A percentile compares a stretch with the other conserved stretches of the same genome.
Conservation (phyloP, 1,140 invertebrate genomes). For the Drosophila ogumai region DNA sequence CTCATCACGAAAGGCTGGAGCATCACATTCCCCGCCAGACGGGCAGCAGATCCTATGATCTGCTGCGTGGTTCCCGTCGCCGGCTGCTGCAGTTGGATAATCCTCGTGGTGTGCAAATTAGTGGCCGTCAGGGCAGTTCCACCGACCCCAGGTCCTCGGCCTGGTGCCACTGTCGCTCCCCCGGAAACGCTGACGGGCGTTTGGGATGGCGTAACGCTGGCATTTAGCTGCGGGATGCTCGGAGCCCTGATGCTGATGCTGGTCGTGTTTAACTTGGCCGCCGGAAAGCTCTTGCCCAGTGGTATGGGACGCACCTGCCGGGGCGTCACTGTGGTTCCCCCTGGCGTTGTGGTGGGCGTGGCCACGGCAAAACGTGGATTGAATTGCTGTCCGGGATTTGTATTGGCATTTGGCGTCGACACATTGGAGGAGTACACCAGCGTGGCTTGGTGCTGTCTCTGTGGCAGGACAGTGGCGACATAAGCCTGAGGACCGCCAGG, state of each 20-base stretch:
- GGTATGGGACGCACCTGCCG: conserved; percentile 78
- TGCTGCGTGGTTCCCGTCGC: conserved; percentile 70
- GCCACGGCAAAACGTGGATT: conserved; percentile 83
- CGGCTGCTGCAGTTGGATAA: conserved; percentile 82
- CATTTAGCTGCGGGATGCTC: conserved; percentile 69
- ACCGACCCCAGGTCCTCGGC: conserved; percentile 49
- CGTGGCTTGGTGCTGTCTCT: conserved; percentile 81
- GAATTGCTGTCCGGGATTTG: conserved; percentile 65
- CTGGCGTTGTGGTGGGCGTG: conserved; percentile 64
- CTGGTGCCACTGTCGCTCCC: conserved; percentile 56
- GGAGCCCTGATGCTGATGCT: conserved; percentile 83
- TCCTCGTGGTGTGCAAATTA: conserved; percentile 77
- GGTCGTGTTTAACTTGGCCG: conserved; percentile 75
- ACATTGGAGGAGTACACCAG: conserved; percentile 82
- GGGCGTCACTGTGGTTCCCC: conserved; percentile 69
- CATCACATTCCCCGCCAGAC: conserved; percentile 77
- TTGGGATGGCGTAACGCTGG: conserved; percentile 54
- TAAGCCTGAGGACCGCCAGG: conserved; percentile 71
- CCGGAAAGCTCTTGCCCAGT: conserved; percentile 71
- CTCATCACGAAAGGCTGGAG: conserved; percentile 82
- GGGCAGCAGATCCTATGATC: conserved; percentile 71
- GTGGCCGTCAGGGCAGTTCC: conserved; percentile 60
- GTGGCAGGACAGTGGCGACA: conserved; percentile 80
- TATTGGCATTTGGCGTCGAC: conserved; percentile 50
- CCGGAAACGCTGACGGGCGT: conserved; percentile 63